Evolutionary conservation across 2,113 vertebrate genomes (phyloP).

Genomic region (Bombycilla garrulus): DNA sequence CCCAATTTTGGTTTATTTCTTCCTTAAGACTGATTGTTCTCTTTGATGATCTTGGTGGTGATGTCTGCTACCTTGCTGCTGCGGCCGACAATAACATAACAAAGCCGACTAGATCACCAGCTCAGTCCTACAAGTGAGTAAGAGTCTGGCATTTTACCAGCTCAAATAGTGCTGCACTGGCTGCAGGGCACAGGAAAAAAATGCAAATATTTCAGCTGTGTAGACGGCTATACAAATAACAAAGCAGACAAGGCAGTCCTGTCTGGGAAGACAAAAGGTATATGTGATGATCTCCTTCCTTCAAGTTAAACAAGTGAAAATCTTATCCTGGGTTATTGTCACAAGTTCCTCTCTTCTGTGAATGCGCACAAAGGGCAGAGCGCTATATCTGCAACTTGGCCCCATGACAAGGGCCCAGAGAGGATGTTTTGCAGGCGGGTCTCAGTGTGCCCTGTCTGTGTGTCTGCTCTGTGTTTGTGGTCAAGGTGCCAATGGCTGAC

Average conservation of each 20-base stretch:
- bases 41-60: neutral
- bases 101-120: neutral
- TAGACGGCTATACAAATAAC: conserved; percentile 26
- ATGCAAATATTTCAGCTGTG: conserved; percentile 32
- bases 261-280: neutral
- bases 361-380: neutral
- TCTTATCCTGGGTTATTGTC: neutral
- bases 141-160: conserved; percentile 37
- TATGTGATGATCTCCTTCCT: neutral
- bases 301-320: neutral
- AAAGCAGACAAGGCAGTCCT: conserved; percentile 13
- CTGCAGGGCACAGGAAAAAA: conserved; percentile 9
- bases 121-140: conserved; percentile 3
- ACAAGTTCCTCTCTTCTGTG: neutral
- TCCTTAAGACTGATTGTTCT: neutral
- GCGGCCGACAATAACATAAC: neutral
- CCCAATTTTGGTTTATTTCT: neutral
- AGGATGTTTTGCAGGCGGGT: neutral
- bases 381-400: neutral
- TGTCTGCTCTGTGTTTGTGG: neutral
- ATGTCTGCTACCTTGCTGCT: neutral
- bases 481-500: neutral
- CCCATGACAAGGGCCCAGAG: neutral
- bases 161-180: conserved; percentile 12
- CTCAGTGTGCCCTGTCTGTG: neutral